Base-by-base conservation (phyloP, 1,140 invertebrate species). In the Camponotus floridanus region DNA sequence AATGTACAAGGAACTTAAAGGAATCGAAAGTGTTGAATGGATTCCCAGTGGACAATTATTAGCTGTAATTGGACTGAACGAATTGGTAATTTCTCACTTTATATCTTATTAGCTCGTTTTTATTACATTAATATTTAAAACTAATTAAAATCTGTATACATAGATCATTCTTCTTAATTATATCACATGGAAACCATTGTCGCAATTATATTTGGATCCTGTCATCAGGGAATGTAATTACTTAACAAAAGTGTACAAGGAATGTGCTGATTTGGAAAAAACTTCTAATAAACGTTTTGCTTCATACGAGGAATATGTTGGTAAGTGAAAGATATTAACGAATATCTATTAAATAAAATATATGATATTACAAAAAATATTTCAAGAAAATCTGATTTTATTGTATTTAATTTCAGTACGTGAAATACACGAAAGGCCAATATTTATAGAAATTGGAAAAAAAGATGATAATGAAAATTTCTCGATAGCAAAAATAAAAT, bases 21-120 rank as follows among this genome's bases (percentile, higher is more conserved):
- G 94, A 80, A 95, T 95, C 51, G 93, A 95, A 81, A 90, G 88
- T 45, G 87, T 95, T 26, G 90, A 91, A 51, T 95, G 94, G 94
- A 92, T 92, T 76, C 92, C 94, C 0, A 94, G 91, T 85, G 94
- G 94, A 21, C 94, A 95, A 88, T 87, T 95, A n/a, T 88, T 95
- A 84, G 93, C 93, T 31, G 74, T 95, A 74, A 91, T 93, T 45
- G 94, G 94, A 67, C 92, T 92, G 65, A 95, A 95, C 84, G 94
- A 95, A 93, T 91, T 92, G 90, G 94, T 95, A 86, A 78, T 83
- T 39, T 39, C 65, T 21, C 31, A 31, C 2, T 48, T 67, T 73
- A 8, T 39, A 55, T 73, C 11, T 42, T 3, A 68, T 31, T 68
- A n/a, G 48, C 3, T 15, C 0, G 0, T 5, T 61, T 45, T 8